Evolutionary conservation across 1,140 invertebrate species (phyloP).

Genomic region (Bombus huntii): DNA sequence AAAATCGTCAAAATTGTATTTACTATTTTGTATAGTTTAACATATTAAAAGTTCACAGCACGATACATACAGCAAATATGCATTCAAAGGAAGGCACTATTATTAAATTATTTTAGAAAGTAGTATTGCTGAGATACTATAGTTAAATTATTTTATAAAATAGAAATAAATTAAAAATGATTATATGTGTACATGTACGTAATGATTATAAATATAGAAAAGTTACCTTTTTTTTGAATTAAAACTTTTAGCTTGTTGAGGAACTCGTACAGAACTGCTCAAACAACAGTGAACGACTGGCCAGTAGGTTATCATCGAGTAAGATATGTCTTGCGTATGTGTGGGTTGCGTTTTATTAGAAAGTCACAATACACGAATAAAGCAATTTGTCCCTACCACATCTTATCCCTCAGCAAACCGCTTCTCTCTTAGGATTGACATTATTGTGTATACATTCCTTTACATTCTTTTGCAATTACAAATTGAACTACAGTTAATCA

Average conservation of each 20-base stretch:
- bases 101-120: neutral
- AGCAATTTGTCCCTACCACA: slow-evolving; percentile 13
- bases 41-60: neutral
- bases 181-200: too few relatives aligned
- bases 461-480: too few relatives aligned
- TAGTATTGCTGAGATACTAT: neutral
- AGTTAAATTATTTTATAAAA: neutral
- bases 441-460: too few relatives aligned
- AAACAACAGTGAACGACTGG: slow-evolving; percentile 10
- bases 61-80: neutral
- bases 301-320: slow-evolving; percentile 13
- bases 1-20: neutral
- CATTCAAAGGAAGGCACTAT: neutral
- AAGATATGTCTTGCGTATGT: neutral
- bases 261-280: neutral
- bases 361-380: neutral
- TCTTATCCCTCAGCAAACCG: neutral
- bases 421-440: too few relatives aligned
- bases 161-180: neutral
- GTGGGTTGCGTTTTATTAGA: neutral
- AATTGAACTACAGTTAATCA: too few relatives aligned
- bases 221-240: neutral
- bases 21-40: neutral
- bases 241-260: neutral
- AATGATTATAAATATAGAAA: neutral